Percentiles rank a stretch among this genome's conserved stretches.
phyloP scores from a whole-genome alignment of 2,113 vertebrate species.

The Gadus chalcogrammus region DNA sequence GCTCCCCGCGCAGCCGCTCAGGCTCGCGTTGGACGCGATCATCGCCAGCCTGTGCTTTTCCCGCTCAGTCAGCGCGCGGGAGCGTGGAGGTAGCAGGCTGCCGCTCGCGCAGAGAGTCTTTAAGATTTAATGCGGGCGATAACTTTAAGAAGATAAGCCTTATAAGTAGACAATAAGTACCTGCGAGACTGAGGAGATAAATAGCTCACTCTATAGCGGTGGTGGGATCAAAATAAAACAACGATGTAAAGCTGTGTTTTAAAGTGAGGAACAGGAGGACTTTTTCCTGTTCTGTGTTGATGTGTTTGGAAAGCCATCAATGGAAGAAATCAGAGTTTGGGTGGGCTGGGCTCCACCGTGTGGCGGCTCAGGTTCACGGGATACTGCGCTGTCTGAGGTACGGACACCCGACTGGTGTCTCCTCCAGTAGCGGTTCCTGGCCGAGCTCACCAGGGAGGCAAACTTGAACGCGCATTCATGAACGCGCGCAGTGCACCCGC shows the following conservation, averaged over 20 bases:
- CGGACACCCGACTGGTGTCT: no score
- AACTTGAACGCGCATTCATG: no score
- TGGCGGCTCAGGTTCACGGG: slow-evolving; percentile 28
- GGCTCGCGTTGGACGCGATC: slow-evolving; percentile 66
- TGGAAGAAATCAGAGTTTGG: slow-evolving; percentile 45
- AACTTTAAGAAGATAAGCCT: slow-evolving; percentile 14
- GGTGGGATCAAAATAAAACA: not conserved
- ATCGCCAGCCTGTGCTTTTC: slow-evolving; percentile 48
- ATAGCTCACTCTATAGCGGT: no score
- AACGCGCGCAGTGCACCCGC: no score
- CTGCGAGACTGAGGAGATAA: no score
- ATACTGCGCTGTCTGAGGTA: not conserved
- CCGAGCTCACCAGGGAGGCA: no score
- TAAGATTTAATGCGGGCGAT: slow-evolving; percentile 21
- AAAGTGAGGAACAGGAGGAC: slow-evolving; percentile 34
- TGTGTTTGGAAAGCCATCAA: slow-evolving; percentile 14
- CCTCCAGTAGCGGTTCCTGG: no score
- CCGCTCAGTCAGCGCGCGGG: slow-evolving; percentile 15
- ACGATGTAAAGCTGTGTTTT: not conserved
- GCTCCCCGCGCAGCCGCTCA: slow-evolving; percentile 64
- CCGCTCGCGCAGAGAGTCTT: slow-evolving; percentile 4
- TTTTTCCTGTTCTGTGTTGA: slow-evolving; percentile 32
- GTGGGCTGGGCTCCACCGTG: slow-evolving; percentile 61
- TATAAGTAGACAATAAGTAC: no score
- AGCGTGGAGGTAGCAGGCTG: slow-evolving; percentile 14